Percentiles rank a stretch among this genome's conserved stretches.
These are phyloP conservation scores for Chalcis sispes DNA, from an alignment of 2,888 invertebrate species.

Conservation along the genomic window DNA sequence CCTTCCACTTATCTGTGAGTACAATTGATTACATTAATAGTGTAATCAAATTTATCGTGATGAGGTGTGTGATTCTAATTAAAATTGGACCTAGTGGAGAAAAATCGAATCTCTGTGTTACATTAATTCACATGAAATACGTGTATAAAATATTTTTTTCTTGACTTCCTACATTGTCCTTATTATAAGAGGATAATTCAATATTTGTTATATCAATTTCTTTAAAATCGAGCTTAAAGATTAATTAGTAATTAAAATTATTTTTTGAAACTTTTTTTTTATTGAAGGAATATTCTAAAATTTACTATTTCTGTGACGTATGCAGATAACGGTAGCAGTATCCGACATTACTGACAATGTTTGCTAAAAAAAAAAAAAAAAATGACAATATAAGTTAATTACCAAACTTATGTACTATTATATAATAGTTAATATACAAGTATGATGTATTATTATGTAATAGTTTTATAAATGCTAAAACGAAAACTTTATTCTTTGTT, in stretches of 20 bases:
- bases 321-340: slow-evolving; percentile 85
- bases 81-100: slow-evolving; percentile 85
- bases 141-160: slow-evolving; percentile 78
- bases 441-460: not conserved
- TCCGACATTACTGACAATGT: slow-evolving; percentile 89
- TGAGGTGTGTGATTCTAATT: slow-evolving; percentile 87
- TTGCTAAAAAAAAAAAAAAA: slow-evolving; percentile 80
- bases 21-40: slow-evolving; percentile 80
- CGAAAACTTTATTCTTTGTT: too few species aligned
- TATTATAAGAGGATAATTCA: slow-evolving; percentile 20
- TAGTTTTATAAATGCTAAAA: too few species aligned
- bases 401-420: too few species aligned
- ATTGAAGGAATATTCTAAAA: too few species aligned
- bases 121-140: slow-evolving; percentile 88
- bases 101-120: slow-evolving; percentile 89
- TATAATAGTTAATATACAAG: too few species aligned
- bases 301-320: too few species aligned
- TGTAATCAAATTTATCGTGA: slow-evolving; percentile 84
- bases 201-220: slow-evolving; percentile 81
- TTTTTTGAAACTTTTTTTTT: too few species aligned
- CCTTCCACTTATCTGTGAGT: slow-evolving; percentile 77
- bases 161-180: not conserved
- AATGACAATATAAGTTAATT: too few species aligned
- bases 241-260: slow-evolving; percentile 12
- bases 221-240: slow-evolving; percentile 80